A percentile compares a stretch with the other conserved stretches of the same genome.
Evolutionary conservation across 2,113 vertebrate species (phyloP).

Genomic region (Strix aluco): DNA sequence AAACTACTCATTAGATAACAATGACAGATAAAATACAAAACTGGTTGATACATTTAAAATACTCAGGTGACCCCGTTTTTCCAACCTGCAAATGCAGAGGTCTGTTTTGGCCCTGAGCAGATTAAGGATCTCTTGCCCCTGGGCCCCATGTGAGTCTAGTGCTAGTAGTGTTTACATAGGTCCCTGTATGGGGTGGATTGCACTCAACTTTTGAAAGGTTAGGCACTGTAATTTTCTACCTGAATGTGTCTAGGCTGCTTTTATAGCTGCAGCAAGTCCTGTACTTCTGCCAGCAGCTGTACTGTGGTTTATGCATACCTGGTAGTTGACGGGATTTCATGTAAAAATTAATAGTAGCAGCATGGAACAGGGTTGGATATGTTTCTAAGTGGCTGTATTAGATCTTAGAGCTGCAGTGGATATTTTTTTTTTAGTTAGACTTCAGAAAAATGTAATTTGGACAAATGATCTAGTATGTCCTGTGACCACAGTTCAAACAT

Average conservation of each 20-base stretch:
- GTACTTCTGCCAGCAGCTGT: conserved; percentile 5
- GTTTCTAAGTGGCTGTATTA: conserved; percentile 7
- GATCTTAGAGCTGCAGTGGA: background rate
- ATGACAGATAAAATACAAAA: background rate
- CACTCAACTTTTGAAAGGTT: background rate
- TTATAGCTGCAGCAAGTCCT: conserved; percentile 12
- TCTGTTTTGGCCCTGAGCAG: background rate
- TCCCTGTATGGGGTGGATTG: background rate
- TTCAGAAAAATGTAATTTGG: background rate
- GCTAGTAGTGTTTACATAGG: background rate
- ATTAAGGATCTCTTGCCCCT: background rate
- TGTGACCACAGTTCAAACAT: background rate
- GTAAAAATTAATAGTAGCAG: conserved; percentile 45
- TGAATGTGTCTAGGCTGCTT: background rate
- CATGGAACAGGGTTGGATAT: conserved; percentile 1
- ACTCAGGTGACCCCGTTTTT: background rate
- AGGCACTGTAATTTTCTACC: background rate
- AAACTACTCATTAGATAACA: background rate
- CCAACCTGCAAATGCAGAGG: background rate
- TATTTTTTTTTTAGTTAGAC: background rate
- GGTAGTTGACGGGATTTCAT: conserved; percentile 26
- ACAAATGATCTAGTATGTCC: background rate
- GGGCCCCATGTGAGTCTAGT: background rate
- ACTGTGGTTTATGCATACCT: conserved; percentile 42
- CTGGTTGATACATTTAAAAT: background rate